Evolutionary conservation across 2,797 vertebrate species (phyloP).

Genomic region (Poeciliopsis paucimaculata): DNA sequence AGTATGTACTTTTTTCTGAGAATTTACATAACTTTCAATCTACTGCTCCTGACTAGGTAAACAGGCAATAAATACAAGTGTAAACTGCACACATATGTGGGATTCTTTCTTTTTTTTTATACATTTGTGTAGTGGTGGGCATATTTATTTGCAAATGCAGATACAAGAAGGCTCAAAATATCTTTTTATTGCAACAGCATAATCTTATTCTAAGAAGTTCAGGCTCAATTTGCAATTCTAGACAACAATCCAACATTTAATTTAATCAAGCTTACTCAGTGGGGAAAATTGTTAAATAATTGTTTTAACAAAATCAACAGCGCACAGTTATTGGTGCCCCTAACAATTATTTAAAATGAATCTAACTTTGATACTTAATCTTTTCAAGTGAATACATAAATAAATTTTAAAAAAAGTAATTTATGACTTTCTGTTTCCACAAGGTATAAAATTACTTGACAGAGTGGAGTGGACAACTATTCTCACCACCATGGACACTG

Average conservation of each 20-base stretch:
- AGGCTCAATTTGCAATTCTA: neutral
- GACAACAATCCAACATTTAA: neutral
- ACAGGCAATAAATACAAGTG: neutral
- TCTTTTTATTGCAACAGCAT: neutral
- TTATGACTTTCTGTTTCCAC: neutral
- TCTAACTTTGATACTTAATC: neutral
- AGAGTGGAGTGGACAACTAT: neutral
- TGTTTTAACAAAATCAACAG: neutral
- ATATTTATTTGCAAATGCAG: neutral
- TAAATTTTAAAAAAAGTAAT: neutral
- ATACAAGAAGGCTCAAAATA: neutral
- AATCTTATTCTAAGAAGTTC: neutral
- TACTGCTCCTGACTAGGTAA: neutral
- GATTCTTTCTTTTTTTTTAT: neutral
- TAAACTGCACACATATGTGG: neutral
- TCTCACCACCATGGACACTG: neutral
- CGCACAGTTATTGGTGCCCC: neutral
- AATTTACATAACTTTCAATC: constrained; percentile 13
- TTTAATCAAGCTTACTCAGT: neutral
- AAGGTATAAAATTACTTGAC: neutral
- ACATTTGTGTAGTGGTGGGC: neutral
- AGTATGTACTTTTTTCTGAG: constrained; percentile 6
- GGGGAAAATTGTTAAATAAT: neutral
- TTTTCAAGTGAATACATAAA: neutral
- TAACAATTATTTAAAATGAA: neutral